Base-by-base conservation (phyloP, 2,113 vertebrate species). In the Actinemys pallida region DNA sequence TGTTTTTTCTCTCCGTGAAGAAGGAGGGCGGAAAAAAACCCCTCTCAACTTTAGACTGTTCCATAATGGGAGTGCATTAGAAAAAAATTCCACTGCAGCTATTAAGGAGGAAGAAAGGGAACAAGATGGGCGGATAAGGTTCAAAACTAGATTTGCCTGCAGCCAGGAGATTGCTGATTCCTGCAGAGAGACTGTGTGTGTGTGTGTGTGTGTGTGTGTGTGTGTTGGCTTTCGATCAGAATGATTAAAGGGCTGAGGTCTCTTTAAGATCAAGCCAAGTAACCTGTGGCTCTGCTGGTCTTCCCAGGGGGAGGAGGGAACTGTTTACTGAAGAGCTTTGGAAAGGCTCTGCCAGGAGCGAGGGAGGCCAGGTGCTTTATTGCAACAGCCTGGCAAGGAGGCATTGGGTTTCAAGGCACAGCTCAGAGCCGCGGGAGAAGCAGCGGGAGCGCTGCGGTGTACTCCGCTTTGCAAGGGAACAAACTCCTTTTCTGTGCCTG, bases 311-410 rank as follows among this genome's bases (percentile, higher is more conserved):
- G 5, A 53, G 83, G 90, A 45, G 19, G 90, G 19, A 2, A 25
- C 45, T 85, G 24, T 90, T 96, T 56, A 2, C 87, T 19, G n/a
- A 27, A 52, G 92, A 93, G 87, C 90, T 47, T 72, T 78, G 65
- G 84, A 69, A 81, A 31, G 91, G 69, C 91, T 83, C 16, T 45
- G 78, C 69, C 59, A 39, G 94, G 45, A 75, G 92, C 93, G 1
- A 25, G 78, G 83, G 56, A 0, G 0, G 4, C 29, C 0, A 0
- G 75, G 83, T 95, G 53, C 47, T 90, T 0, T 1, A 25, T 0
- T 0, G 19, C 31, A 65, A 24, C 76, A 25, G 53, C 87, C 29
- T 1, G 22, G 62, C 1, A 4, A 24, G 49, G n/a, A 88, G 16
- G 35, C 92, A 19, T 0, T 53, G 86, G 65, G 31, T 57, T 89